Base-by-base conservation (phyloP, 2,113 vertebrate genomes). In the Uria lomvia region DNA sequence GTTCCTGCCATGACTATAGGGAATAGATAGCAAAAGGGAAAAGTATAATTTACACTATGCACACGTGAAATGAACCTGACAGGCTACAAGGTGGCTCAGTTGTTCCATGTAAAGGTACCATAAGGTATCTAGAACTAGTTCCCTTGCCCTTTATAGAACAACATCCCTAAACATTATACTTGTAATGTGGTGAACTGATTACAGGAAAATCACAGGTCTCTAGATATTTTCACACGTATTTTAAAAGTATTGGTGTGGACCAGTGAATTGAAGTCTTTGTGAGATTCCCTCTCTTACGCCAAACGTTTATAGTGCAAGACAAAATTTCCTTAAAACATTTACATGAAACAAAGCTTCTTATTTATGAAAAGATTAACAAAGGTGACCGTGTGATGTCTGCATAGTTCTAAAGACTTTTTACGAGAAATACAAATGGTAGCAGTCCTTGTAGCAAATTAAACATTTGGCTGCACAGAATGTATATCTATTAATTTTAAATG, bases 401-500 rank as follows among this genome's bases (percentile, higher is more conserved):
- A 40, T 22, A 59, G 24, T 68, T 91, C 49, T 89, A 50, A 92
- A 77, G 70, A 71, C 20, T 29, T 92, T 82, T 50, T 71, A 88
- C 60, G 95, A 92, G 94, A 97, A 97, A 95, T 84, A 67, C 88
- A 78, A 95, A 92, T 91, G 34, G 88, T 90, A 95, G 78, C 70
- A 94, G 68, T 87, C 65, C 86, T 96, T 85, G 60, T 92, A 97
- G 72, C 80, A 97, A 92, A 95, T 96, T 92, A 96, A 97, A 96
- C 91, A 94, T 96, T 96, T 97, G 90, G 50, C 77, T 96, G 77
- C 92, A 88, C 75, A 96, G 91, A 94, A 92, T 94, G 71, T 96
- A 47, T 93, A 93, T 79, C 94, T 97, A 97, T 98, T 97, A 96
- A 96, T 96, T 98, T 98, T 97, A 96, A 94, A 96, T 95, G 72